Conservation (phyloP, 1,140 invertebrate genomes). For the Drosophila nigromelanica region DNA sequence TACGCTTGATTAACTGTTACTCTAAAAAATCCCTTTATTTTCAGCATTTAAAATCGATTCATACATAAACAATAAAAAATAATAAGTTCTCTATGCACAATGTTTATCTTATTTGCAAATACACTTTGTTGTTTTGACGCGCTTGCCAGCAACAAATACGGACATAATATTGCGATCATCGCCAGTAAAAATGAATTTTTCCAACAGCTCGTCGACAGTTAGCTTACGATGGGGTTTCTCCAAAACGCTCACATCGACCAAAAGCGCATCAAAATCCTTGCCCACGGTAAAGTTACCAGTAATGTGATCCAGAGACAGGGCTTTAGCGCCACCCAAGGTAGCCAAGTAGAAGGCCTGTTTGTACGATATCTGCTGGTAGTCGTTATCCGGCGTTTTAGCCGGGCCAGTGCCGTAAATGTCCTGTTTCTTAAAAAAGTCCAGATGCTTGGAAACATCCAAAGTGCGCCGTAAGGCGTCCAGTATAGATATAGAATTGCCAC, state of each 20-base stretch:
- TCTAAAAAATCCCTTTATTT: conserved; percentile 28
- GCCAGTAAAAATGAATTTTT: conserved; percentile 92
- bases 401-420: conserved; percentile 62
- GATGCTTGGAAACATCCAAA: conserved; percentile 89
- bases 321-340: conserved; percentile 93
- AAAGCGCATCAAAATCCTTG: conserved; percentile 94
- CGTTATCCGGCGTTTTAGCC: conserved; percentile 21
- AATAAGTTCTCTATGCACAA: conserved; percentile 63
- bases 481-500: conserved; percentile 91
- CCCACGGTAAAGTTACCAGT: conserved; percentile 92
- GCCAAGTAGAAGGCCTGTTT: conserved; percentile 93
- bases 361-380: conserved; percentile 87
- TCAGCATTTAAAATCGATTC: conserved; percentile 41
- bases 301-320: conserved; percentile 88
- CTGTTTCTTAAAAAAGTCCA: conserved; percentile 84
- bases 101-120: conserved; percentile 9
- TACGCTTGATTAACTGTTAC: conserved; percentile 41
- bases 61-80: conserved; percentile 22
- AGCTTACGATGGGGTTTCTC: conserved; percentile 80
- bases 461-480: conserved; percentile 90
- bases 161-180: conserved; percentile 92
- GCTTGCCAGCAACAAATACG: conserved; percentile 90
- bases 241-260: conserved; percentile 86
- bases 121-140: conserved; percentile 83
- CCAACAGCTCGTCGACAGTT: conserved; percentile 86